Conservation (phyloP, 2,888 invertebrate species). For the Caenorhabditis plicata region DNA sequence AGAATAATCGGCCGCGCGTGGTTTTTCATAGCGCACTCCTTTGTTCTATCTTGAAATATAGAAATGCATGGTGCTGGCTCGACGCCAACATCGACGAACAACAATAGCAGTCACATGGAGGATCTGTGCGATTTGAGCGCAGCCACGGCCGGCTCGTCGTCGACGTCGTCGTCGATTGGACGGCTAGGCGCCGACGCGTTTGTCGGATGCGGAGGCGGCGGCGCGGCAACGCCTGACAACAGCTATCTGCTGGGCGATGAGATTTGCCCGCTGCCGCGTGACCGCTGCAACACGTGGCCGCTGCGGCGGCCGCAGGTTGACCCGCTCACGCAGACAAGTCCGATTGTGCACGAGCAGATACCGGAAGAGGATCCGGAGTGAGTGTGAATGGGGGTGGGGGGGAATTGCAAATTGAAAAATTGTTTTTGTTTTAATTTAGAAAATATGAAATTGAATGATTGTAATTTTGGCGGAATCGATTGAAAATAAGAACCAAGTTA, state of each 20-base stretch:
- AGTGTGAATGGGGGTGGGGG: no score
- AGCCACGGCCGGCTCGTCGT: constrained; percentile 14
- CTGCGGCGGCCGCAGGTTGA: constrained; percentile 69
- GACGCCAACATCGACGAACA: no score
- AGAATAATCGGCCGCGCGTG: no score
- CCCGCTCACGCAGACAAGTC: constrained; percentile 36
- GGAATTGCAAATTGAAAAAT: background rate
- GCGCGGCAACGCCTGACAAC: constrained; percentile 8
- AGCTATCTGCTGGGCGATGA: constrained; percentile 39
- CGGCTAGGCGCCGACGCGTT: constrained; percentile 19
- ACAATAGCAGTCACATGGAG: no score
- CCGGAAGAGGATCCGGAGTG: constrained; percentile 57
- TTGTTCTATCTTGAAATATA: no score
- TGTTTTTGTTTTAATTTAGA: no score
- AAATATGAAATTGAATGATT: background rate
- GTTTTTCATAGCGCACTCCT: no score
- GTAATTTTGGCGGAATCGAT: no score
- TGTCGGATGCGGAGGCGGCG: constrained; percentile 5
- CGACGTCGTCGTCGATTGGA: constrained; percentile 20
- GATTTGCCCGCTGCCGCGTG: constrained; percentile 49
- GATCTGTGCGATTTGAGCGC: background rate
- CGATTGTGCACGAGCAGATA: constrained; percentile 58
- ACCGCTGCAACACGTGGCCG: constrained; percentile 96
- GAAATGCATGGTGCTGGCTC: no score
- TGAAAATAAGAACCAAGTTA: no score